phyloP scores from a whole-genome alignment of 2,888 invertebrate genomes.

The Yponomeuta plumbellus region DNA sequence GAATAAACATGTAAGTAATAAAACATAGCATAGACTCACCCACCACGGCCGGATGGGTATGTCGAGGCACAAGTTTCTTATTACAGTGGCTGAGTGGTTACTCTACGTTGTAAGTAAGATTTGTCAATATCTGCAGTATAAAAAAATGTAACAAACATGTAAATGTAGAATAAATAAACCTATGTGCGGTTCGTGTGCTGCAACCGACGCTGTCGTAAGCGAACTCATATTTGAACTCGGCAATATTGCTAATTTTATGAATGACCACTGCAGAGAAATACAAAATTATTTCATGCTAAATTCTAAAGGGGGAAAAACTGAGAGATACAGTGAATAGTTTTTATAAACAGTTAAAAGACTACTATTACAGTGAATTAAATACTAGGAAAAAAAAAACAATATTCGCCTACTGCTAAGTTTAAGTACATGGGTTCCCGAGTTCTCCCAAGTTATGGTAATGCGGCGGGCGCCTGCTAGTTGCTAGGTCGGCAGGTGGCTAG shows the following conservation, averaged over 20 bases:
- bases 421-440: background rate
- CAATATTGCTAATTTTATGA: constrained; percentile 51
- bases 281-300: constrained; percentile 61
- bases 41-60: too few species aligned
- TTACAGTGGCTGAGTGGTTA: too few species aligned
- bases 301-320: constrained; percentile 52
- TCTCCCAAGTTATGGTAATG: constrained; percentile 9
- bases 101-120: too few species aligned
- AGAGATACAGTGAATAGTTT: constrained; percentile 48
- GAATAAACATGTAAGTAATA: too few species aligned
- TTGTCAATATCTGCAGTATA: too few species aligned
- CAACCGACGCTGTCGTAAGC: constrained; percentile 51
- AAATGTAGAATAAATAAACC: constrained; percentile 37
- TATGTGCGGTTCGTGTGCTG: constrained; percentile 56
- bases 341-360: constrained; percentile 46
- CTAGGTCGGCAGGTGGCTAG: constrained; percentile 16
- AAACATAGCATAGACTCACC: too few species aligned
- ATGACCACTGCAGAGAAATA: constrained; percentile 58
- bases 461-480: background rate
- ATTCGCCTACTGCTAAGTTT: too few species aligned
- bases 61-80: too few species aligned
- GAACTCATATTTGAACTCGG: constrained; percentile 58
- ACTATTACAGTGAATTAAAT: constrained; percentile 43
- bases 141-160: too few species aligned
- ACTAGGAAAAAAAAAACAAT: too few species aligned